Percentiles rank a stretch among this genome's conserved stretches.
Evolutionary conservation across 2,888 invertebrate genomes (phyloP).

Genomic region (Orchesellides sinensis): DNA sequence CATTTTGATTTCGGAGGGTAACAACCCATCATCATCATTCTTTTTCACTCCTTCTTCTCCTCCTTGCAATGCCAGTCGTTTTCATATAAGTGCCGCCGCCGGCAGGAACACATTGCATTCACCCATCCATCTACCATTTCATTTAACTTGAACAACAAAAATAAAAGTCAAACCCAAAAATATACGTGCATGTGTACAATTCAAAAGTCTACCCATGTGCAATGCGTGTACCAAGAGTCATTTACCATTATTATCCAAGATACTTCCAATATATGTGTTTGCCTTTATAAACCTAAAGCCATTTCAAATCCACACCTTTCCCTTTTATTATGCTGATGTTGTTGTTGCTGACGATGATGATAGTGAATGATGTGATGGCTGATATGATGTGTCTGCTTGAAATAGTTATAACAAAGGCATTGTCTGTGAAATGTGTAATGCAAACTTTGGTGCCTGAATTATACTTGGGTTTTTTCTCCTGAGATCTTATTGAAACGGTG

Average conservation of each 20-base stretch:
- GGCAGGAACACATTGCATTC: conserved; percentile 53
- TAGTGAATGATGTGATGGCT: conserved; percentile 57
- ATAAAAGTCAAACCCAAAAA: conserved; percentile 50
- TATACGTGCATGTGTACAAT: too few relatives aligned
- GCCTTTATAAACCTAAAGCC: conserved; percentile 33
- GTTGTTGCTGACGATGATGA: conserved; percentile 25
- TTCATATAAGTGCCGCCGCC: conserved; percentile 59
- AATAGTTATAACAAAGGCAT: background rate
- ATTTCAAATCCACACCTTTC: conserved; percentile 66
- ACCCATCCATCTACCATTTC: conserved; percentile 45
- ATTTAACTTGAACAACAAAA: too few relatives aligned
- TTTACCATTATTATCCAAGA: conserved; percentile 58
- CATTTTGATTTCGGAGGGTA: conserved; percentile 57
- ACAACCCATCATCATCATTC: conserved; percentile 62
- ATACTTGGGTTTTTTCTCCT: conserved; percentile 37
- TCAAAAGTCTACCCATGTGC: conserved; percentile 18
- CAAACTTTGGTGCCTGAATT: background rate
- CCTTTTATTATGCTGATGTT: conserved; percentile 27
- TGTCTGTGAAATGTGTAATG: conserved; percentile 36
- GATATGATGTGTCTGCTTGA: conserved; percentile 27
- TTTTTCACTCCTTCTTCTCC: conserved; percentile 57
- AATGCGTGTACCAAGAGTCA: conserved; percentile 21
- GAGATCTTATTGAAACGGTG: background rate
- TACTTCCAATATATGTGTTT: conserved; percentile 34
- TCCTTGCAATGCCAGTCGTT: conserved; percentile 20